phyloP scores from a whole-genome alignment of 2,888 invertebrate species.

The Phasia obesa region DNA sequence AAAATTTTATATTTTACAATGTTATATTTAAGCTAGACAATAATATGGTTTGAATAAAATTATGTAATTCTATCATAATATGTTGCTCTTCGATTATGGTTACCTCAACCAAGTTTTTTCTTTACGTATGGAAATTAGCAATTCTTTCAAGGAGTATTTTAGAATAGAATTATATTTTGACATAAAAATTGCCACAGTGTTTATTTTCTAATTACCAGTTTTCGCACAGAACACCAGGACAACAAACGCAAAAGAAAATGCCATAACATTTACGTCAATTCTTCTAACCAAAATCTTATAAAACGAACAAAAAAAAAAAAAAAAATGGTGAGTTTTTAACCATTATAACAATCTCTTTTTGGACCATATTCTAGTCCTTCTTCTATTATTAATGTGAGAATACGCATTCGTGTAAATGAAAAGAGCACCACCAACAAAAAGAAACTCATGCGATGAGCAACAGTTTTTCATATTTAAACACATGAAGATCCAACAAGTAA shows the following conservation, averaged over 20 bases:
- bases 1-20: too few species aligned
- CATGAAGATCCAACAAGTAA: slow-evolving; percentile 65
- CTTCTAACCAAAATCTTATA: not conserved
- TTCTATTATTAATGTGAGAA: not conserved
- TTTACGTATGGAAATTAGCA: too few species aligned
- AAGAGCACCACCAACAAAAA: slow-evolving; percentile 36
- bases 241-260: slow-evolving; percentile 47
- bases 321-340: slow-evolving; percentile 39
- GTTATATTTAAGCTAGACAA: too few species aligned
- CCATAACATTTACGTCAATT: slow-evolving; percentile 60
- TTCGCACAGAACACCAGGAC: slow-evolving; percentile 7
- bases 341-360: slow-evolving; percentile 35
- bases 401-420: slow-evolving; percentile 27
- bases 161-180: too few species aligned
- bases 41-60: too few species aligned
- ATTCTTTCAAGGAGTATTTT: too few species aligned
- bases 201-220: slow-evolving; percentile 42
- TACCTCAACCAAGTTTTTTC: too few species aligned
- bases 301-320: too few species aligned
- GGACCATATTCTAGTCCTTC: slow-evolving; percentile 14
- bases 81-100: too few species aligned
- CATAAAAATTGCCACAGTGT: slow-evolving; percentile 28
- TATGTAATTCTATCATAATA: too few species aligned
- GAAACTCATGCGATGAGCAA: slow-evolving; percentile 59
- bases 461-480: slow-evolving; percentile 57